A percentile compares a stretch with the other conserved stretches of the same genome.
Evolutionary conservation across 2,797 vertebrate species (phyloP).

Genomic region (Garrulus glandarius): DNA sequence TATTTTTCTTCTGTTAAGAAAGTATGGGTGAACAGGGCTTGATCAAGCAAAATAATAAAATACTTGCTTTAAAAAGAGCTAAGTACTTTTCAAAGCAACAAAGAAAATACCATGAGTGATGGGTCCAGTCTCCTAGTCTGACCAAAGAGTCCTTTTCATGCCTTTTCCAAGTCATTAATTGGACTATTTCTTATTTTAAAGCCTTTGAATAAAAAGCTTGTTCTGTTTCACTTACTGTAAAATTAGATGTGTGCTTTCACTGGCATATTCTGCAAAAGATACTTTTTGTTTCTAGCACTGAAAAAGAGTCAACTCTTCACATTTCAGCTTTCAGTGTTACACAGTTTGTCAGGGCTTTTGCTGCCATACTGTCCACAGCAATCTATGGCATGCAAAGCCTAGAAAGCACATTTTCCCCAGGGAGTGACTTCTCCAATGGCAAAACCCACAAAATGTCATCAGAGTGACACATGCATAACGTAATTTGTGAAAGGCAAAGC

Average conservation of each 20-base stretch:
- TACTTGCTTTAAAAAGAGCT: background rate
- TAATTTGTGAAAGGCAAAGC: background rate
- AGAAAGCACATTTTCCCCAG: background rate
- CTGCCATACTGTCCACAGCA: background rate
- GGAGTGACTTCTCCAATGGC: background rate
- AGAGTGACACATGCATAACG: rapidly evolving
- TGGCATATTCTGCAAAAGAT: background rate
- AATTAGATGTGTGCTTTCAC: background rate
- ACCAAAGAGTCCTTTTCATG: background rate
- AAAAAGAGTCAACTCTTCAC: background rate
- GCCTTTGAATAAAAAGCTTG: background rate
- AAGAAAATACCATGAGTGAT: background rate
- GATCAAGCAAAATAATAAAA: background rate
- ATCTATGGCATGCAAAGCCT: background rate
- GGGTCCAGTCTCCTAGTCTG: background rate
- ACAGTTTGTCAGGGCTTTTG: background rate
- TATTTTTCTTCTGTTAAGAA: slow-evolving; percentile 3
- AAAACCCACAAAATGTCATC: background rate
- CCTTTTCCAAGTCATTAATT: background rate
- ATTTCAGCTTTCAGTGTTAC: background rate
- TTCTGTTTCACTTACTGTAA: background rate
- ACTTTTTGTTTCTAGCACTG: background rate
- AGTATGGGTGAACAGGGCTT: background rate
- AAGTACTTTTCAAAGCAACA: background rate
- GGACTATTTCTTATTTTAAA: background rate